A percentile compares a stretch with the other conserved stretches of the same genome.
Conservation (phyloP, 2,888 invertebrate genomes). For the Limulus polyphemus region DNA sequence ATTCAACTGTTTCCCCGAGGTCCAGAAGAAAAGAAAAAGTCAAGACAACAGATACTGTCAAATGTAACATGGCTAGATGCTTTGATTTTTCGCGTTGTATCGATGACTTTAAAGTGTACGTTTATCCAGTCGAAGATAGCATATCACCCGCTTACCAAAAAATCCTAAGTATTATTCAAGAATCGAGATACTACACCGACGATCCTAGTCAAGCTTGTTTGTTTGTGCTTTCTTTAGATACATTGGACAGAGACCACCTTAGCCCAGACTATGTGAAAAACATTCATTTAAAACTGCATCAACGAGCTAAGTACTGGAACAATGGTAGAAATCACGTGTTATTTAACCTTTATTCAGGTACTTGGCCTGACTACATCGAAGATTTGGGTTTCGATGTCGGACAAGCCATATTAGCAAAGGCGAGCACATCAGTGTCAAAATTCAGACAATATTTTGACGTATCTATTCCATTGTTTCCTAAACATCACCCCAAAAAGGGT, state of each 20-base stretch:
- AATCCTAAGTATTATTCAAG: constrained; percentile 23
- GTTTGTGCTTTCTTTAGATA: constrained; percentile 87
- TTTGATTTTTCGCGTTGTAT: constrained; percentile 23
- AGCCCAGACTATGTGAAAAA: constrained; percentile 85
- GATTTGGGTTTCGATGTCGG: constrained; percentile 51
- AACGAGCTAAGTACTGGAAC: constrained; percentile 62
- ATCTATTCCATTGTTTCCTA: constrained; percentile 62
- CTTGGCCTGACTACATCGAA: constrained; percentile 87
- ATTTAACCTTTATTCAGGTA: constrained; percentile 96
- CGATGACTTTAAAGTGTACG: constrained; percentile 20
- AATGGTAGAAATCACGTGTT: constrained; percentile 90
- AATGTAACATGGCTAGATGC: constrained; percentile 21
- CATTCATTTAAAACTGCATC: constrained; percentile 62
- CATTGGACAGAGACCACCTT: constrained; percentile 85
- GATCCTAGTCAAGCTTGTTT: constrained; percentile 63
- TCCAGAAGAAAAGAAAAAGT: background rate
- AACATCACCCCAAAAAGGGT: constrained; percentile 42
- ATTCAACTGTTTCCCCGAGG: background rate
- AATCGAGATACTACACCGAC: constrained; percentile 24
- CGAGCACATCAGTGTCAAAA: constrained; percentile 76
- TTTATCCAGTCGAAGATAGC: constrained; percentile 20
- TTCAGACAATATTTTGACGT: constrained; percentile 76
- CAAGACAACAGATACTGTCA: no score
- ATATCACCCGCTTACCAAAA: constrained; percentile 20
- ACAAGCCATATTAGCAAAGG: constrained; percentile 81